These are phyloP conservation scores for Sarcophaga caerulescens DNA, from an alignment of 2,888 invertebrate species.

Conservation along the genomic window DNA sequence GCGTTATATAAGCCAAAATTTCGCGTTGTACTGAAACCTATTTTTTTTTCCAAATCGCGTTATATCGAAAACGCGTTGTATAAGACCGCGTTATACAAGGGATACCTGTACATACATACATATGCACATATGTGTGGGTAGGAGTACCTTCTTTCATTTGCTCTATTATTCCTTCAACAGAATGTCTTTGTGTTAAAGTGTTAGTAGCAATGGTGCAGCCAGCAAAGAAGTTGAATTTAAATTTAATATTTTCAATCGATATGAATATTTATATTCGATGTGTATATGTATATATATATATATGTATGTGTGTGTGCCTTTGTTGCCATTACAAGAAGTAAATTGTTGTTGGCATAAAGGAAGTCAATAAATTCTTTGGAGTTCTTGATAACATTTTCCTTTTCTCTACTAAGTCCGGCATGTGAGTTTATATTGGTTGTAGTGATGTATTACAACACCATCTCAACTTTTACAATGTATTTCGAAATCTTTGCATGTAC, in stretches of 20 bases:
- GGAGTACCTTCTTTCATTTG: neutral
- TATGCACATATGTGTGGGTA: neutral
- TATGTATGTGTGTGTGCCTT: neutral
- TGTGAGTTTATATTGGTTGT: neutral
- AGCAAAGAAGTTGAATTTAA: too few relatives aligned
- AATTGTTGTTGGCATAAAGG: neutral
- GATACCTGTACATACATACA: too few relatives aligned
- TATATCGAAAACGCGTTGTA: too few relatives aligned
- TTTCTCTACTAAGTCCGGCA: too few relatives aligned
- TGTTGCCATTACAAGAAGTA: too few relatives aligned
- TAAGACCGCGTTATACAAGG: too few relatives aligned
- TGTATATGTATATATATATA: neutral
- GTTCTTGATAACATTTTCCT: neutral
- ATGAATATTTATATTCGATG: neutral
- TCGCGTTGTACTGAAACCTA: too few relatives aligned
- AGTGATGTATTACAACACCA: constrained; percentile 55
- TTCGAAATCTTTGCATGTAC: constrained; percentile 14
- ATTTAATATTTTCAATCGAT: neutral
- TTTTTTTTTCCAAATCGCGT: too few relatives aligned
- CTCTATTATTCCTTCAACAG: neutral
- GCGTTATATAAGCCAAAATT: too few relatives aligned
- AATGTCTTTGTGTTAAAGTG: too few relatives aligned
- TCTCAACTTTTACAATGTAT: constrained; percentile 45
- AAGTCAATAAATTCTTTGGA: constrained; percentile 4
- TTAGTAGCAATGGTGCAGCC: too few relatives aligned